These are phyloP conservation scores for Ectobius pallidus DNA, from an alignment of 2,888 invertebrate species.

Conservation along the genomic window DNA sequence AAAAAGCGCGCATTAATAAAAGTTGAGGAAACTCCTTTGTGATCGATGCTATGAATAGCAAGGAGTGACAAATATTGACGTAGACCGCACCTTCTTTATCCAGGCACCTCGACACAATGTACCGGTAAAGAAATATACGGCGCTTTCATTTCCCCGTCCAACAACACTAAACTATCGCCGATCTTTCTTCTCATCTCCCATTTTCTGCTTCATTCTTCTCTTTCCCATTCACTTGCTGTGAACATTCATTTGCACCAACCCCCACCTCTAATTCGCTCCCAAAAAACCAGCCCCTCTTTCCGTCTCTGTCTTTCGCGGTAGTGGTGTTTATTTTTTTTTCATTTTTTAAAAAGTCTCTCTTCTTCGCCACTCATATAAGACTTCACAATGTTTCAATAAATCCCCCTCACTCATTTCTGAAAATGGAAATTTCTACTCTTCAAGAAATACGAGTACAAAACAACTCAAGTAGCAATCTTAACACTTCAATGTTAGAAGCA, in stretches of 20 bases:
- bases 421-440: conserved; percentile 19
- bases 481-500: too few species aligned
- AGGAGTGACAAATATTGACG: conserved; percentile 27
- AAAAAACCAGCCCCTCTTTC: not conserved
- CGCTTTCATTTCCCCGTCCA: conserved; percentile 25
- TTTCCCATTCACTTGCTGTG: conserved; percentile 32
- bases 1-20: conserved; percentile 10
- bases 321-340: not conserved
- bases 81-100: conserved; percentile 16
- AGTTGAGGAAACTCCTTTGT: conserved; percentile 1
- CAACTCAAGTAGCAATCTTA: too few species aligned
- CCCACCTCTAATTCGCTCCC: too few species aligned
- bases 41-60: conserved; percentile 11
- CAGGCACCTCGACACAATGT: not conserved
- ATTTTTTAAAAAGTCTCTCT: conserved; percentile 9
- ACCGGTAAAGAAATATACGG: conserved; percentile 14
- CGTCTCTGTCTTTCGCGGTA: not conserved
- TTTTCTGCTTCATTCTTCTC: conserved; percentile 39
- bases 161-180: conserved; percentile 31
- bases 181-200: conserved; percentile 28
- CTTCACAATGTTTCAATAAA: conserved; percentile 26
- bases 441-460: not conserved
- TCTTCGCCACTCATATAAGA: conserved; percentile 1
- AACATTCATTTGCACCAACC: conserved; percentile 34
- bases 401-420: not conserved